Conservation (phyloP, 1,140 invertebrate genomes). For the Helicorthomorpha holstii region DNA sequence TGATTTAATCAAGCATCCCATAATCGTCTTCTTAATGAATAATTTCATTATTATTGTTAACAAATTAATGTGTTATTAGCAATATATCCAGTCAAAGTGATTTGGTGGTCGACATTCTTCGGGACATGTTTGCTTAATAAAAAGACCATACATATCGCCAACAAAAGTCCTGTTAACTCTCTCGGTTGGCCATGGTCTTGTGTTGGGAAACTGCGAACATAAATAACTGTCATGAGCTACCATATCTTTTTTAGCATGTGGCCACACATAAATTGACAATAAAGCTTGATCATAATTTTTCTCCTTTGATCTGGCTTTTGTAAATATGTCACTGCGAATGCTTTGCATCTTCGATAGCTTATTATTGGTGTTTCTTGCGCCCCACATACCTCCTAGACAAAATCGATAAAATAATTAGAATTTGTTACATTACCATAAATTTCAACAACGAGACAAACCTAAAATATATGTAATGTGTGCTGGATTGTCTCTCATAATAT, state of each 20-base stretch:
- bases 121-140: not conserved
- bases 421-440: not conserved
- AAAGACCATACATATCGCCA: not conserved
- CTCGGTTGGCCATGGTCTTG: not conserved
- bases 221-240: constrained; percentile 2
- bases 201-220: not conserved
- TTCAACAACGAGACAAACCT: not conserved
- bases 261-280: not conserved
- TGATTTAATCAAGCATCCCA: no score
- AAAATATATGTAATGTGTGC: constrained; percentile 6
- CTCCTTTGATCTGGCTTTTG: not conserved
- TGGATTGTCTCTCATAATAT: constrained; percentile 16
- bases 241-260: constrained; percentile 1
- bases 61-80: no score
- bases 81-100: no score
- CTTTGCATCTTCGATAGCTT: not conserved
- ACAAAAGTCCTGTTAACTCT: not conserved
- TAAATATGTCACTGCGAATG: not conserved
- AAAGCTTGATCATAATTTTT: not conserved
- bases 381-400: not conserved
- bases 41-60: no score
- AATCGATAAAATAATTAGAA: not conserved
- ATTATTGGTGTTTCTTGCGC: not conserved
- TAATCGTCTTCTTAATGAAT: no score
- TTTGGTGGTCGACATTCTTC: no score